Conservation (phyloP, 2,797 vertebrate species). For the Otolemur crassicaudatus region DNA sequence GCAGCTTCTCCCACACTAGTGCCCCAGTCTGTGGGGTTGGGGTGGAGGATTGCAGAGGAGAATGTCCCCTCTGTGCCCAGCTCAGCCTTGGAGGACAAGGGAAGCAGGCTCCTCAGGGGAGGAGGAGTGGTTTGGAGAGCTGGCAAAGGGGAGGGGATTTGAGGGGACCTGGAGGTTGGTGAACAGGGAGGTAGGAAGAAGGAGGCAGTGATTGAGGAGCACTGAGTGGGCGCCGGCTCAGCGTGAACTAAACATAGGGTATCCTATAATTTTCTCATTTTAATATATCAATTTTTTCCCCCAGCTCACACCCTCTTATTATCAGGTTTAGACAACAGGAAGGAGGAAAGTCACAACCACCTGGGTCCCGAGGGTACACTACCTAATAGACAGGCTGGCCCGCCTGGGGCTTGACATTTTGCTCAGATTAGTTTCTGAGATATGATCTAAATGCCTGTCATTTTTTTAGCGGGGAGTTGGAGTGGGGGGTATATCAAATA, state of each 20-base stretch:
- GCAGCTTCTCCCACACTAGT: background rate
- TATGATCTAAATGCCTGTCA: background rate
- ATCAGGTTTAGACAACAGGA: background rate
- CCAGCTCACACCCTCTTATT: background rate
- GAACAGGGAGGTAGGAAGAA: background rate
- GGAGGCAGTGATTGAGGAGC: background rate
- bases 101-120: fast-evolving
- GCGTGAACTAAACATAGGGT: background rate
- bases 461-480: background rate
- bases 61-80: background rate
- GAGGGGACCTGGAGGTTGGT: background rate
- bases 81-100: background rate
- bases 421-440: background rate
- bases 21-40: background rate
- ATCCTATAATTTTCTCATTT: background rate
- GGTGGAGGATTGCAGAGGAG: background rate
- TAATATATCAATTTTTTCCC: background rate
- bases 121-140: background rate
- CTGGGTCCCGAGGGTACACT: background rate
- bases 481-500: background rate
- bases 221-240: background rate
- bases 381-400: background rate
- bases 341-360: too few species aligned
- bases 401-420: background rate
- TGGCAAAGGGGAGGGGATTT: background rate